A percentile compares a stretch with the other conserved stretches of the same genome.
phyloP scores from a whole-genome alignment of 2,113 vertebrate genomes.

The Anguilla rostrata region DNA sequence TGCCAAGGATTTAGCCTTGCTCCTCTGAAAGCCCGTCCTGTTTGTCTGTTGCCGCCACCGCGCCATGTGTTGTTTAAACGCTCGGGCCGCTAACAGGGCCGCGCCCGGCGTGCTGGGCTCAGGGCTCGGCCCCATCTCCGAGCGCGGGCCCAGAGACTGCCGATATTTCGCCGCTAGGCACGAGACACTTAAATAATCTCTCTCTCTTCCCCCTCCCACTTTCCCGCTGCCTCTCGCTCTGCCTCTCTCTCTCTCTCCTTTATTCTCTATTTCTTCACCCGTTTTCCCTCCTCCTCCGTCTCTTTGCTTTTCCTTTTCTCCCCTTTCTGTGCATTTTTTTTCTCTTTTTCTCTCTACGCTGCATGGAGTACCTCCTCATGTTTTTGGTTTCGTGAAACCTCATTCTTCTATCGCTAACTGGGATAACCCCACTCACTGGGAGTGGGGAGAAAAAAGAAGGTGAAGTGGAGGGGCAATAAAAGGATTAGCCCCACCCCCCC shows the following conservation, averaged over 20 bases:
- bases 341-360: background rate
- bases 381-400: slow-evolving; percentile 62
- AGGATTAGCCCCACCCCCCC: slow-evolving; percentile 60
- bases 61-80: slow-evolving; percentile 68
- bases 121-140: slow-evolving; percentile 46
- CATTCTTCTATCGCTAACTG: slow-evolving; percentile 59
- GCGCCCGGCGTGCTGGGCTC: background rate
- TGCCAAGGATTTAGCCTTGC: slow-evolving; percentile 66
- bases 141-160: slow-evolving; percentile 51
- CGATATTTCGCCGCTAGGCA: slow-evolving; percentile 69
- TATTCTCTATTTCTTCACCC: background rate
- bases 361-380: slow-evolving; percentile 54
- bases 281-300: background rate
- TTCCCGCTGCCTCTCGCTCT: slow-evolving; percentile 38
- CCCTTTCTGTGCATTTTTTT: too few relatives aligned
- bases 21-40: slow-evolving; percentile 41
- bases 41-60: slow-evolving; percentile 35
- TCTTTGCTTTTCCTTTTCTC: background rate
- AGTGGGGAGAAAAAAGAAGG: slow-evolving; percentile 69
- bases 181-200: slow-evolving; percentile 66
- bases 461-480: slow-evolving; percentile 59
- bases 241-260: background rate
- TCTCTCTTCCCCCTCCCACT: slow-evolving; percentile 24
- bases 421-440: slow-evolving; percentile 74
- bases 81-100: slow-evolving; percentile 62